Percentiles rank a stretch among this genome's conserved stretches.
Conservation (phyloP, 2,888 invertebrate genomes). For the Hyposoter dolosus region DNA sequence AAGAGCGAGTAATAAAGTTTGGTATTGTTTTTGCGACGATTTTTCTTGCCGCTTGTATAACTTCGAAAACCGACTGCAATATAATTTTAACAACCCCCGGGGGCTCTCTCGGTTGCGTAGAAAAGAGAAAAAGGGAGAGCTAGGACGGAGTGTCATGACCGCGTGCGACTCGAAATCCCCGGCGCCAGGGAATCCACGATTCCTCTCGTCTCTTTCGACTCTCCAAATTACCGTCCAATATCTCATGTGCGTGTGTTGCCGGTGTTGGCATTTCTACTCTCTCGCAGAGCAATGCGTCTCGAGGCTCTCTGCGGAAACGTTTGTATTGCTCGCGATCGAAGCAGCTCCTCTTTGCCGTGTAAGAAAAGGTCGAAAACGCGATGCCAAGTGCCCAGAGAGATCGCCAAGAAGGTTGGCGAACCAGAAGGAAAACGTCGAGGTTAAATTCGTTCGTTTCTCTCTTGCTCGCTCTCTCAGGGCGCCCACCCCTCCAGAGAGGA, state of each 20-base stretch:
- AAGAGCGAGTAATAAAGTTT: conserved; percentile 78
- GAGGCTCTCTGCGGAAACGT: conserved; percentile 47
- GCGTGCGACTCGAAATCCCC: conserved; percentile 57
- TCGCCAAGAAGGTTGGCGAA: conserved; percentile 28
- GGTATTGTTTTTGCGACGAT: conserved; percentile 81
- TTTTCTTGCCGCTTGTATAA: conserved; percentile 78
- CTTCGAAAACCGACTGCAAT: conserved; percentile 77
- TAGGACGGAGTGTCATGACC: conserved; percentile 62
- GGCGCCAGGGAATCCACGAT: conserved; percentile 50
- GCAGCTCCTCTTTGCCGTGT: conserved; percentile 40
- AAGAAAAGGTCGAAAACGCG: conserved; percentile 62
- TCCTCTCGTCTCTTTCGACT: conserved; percentile 32
- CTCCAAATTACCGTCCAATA: conserved; percentile 37
- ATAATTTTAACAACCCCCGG: conserved; percentile 82
- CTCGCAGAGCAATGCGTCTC: conserved; percentile 42
- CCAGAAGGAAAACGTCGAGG: conserved; percentile 42
- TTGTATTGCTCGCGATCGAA: conserved; percentile 52
- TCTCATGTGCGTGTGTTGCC: neutral
- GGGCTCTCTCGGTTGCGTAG: conserved; percentile 53
- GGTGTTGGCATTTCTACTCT: conserved; percentile 22
- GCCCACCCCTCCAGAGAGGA: conserved; percentile 78
- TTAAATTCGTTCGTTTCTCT: conserved; percentile 45
- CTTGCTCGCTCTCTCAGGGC: conserved; percentile 55
- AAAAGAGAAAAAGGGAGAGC: conserved; percentile 41
- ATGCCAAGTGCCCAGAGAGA: conserved; percentile 65